Conservation (phyloP, 2,888 invertebrate species). For the Malacosoma neustria region DNA sequence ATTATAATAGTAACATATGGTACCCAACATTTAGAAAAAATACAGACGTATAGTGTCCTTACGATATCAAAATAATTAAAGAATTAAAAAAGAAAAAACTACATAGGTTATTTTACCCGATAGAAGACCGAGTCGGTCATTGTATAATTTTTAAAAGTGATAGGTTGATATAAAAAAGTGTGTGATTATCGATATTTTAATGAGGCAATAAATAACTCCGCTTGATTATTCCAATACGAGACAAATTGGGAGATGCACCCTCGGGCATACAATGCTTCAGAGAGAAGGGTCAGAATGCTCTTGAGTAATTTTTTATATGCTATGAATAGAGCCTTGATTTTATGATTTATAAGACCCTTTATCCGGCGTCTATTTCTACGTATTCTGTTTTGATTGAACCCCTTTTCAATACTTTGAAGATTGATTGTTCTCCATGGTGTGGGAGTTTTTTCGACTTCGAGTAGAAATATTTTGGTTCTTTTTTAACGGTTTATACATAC, state of each 20-base stretch:
- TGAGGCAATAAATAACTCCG: constrained; percentile 62
- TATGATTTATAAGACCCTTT: constrained; percentile 71
- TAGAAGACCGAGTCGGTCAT: too few relatives aligned
- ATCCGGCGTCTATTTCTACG: constrained; percentile 58
- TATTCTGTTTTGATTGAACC: constrained; percentile 72
- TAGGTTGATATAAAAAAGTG: constrained; percentile 4
- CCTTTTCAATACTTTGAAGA: constrained; percentile 63
- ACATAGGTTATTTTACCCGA: too few relatives aligned
- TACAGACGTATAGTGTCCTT: too few relatives aligned
- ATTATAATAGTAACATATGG: too few relatives aligned
- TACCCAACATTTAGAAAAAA: too few relatives aligned
- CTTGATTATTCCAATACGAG: constrained; percentile 58
- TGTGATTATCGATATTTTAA: constrained; percentile 63
- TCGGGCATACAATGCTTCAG: constrained; percentile 45
- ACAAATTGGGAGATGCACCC: constrained; percentile 66
- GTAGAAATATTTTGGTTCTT: constrained; percentile 60
- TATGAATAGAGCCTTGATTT: constrained; percentile 68
- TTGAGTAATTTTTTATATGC: constrained; percentile 40
- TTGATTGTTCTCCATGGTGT: constrained; percentile 68
- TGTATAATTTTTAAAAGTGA: constrained; percentile 14
- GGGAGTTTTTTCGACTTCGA: constrained; percentile 61
- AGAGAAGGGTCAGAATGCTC: constrained; percentile 42
- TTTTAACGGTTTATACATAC: constrained; percentile 25
- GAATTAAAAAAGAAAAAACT: too few relatives aligned
- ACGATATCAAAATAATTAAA: too few relatives aligned